A percentile compares a stretch with the other conserved stretches of the same genome.
Conservation (phyloP, 2,113 vertebrate species). For the Regulus satrapa region DNA sequence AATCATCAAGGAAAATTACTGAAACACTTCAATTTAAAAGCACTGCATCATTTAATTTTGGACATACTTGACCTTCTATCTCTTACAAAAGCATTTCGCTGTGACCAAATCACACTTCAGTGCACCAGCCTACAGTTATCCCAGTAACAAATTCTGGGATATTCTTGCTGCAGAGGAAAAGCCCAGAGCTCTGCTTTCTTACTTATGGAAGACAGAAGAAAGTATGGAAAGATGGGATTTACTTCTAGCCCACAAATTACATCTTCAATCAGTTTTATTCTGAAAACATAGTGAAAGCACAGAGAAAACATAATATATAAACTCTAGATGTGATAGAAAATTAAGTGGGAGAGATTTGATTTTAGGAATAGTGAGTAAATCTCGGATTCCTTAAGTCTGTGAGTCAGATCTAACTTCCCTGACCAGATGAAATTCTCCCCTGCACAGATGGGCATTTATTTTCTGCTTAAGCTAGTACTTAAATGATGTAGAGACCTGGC, state of each 20-base stretch:
- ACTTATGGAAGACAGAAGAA: neutral
- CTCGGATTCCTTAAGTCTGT: neutral
- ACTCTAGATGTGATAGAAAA: neutral
- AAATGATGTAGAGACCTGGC: constrained; percentile 31
- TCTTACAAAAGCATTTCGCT: neutral
- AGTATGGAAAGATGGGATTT: neutral
- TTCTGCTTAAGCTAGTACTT: constrained; percentile 14
- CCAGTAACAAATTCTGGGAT: neutral
- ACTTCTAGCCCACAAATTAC: neutral
- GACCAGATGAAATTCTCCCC: constrained; percentile 39
- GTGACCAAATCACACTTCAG: neutral
- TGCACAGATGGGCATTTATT: constrained; percentile 36
- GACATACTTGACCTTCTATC: neutral
- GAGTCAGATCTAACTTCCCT: neutral
- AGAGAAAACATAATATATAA: neutral
- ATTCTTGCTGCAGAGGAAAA: neutral
- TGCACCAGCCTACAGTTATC: neutral
- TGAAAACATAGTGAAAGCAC: neutral
- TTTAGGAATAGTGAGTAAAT: neutral
- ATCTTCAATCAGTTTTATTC: neutral
- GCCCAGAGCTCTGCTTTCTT: neutral
- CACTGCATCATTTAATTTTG: neutral
- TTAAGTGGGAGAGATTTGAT: neutral
- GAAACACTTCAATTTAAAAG: neutral
- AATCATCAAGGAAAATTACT: neutral